Evolutionary conservation across 2,888 invertebrate species (phyloP).

Genomic region (Gnatocerus cornutus): DNA sequence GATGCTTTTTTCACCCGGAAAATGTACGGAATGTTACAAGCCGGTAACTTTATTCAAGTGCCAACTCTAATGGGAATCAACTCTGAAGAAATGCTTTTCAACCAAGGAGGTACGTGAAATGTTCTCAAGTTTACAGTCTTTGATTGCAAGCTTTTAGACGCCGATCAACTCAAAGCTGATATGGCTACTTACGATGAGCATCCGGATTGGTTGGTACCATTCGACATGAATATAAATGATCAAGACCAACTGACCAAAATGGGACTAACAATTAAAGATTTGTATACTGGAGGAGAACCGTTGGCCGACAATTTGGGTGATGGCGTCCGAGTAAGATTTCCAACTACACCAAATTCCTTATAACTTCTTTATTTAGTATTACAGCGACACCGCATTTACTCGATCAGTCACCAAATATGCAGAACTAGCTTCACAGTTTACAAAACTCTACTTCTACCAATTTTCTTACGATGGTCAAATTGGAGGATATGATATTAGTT

Average conservation of each 20-base stretch:
- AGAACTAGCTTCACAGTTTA: constrained; percentile 16
- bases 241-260: constrained; percentile 17
- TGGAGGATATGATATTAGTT: constrained; percentile 1
- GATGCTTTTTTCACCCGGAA: constrained; percentile 54
- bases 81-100: constrained; percentile 52
- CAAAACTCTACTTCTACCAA: constrained; percentile 21
- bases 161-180: background rate
- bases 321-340: constrained; percentile 36
- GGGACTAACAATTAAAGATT: constrained; percentile 39
- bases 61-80: constrained; percentile 57
- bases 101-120: background rate
- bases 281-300: constrained; percentile 40
- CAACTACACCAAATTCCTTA: too few species aligned
- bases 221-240: constrained; percentile 27
- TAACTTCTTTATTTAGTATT: constrained; percentile 27
- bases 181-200: constrained; percentile 41
- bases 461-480: constrained; percentile 34
- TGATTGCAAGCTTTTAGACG: background rate
- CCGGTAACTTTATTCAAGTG: constrained; percentile 53
- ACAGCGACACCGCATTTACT: constrained; percentile 30
- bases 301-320: constrained; percentile 38
- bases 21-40: constrained; percentile 51
- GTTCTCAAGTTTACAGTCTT: background rate
- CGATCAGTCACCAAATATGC: constrained; percentile 24
- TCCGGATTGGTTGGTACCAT: constrained; percentile 36